These are phyloP conservation scores for Pontoporia blainvillei DNA, from an alignment of 2,113 vertebrate species.

Conservation along the genomic window DNA sequence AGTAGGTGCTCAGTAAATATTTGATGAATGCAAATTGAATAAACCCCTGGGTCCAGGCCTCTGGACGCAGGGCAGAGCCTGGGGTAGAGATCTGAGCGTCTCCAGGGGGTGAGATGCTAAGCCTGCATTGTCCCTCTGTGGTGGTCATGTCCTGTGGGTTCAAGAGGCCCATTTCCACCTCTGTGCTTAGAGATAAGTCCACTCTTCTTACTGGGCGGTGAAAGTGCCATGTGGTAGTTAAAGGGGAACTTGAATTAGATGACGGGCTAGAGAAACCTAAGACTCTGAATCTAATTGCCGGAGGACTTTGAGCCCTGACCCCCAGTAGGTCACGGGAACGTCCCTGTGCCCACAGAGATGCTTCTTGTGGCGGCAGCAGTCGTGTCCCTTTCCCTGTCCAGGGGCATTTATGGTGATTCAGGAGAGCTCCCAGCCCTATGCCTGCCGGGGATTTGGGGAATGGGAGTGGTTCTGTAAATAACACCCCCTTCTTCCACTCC, in stretches of 20 bases:
- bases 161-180: neutral
- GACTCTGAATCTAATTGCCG: neutral
- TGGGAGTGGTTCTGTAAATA: neutral
- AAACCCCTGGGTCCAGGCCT: neutral
- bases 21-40: neutral
- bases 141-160: neutral
- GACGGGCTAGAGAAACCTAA: neutral
- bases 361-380: neutral
- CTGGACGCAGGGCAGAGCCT: neutral
- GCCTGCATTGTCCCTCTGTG: accelerated
- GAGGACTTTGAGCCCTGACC: neutral
- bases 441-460: neutral
- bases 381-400: neutral
- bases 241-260: neutral
- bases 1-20: neutral
- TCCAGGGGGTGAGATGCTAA: neutral
- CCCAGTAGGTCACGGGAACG: neutral
- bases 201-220: neutral
- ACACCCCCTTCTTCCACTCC: neutral
- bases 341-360: neutral
- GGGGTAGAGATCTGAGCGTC: neutral
- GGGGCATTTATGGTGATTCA: neutral
- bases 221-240: neutral
- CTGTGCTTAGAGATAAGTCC: neutral
- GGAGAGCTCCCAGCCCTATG: neutral